A percentile compares a stretch with the other conserved stretches of the same genome.
These are phyloP conservation scores for Labeo catla DNA, from an alignment of 2,113 vertebrate genomes.

Conservation along the genomic window DNA sequence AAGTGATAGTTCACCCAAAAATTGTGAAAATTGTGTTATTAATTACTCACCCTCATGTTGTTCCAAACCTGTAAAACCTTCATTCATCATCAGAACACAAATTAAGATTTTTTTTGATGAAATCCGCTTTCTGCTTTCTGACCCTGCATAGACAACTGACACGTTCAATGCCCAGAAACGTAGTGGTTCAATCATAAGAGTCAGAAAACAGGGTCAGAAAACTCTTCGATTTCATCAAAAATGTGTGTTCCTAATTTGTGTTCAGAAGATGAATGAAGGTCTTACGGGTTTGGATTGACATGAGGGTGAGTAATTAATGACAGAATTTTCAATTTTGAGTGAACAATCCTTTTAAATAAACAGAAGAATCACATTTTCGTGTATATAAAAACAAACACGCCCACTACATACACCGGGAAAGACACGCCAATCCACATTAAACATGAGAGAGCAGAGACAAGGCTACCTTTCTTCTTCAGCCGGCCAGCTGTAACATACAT, in stretches of 20 bases:
- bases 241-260: not conserved
- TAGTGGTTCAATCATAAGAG: no score
- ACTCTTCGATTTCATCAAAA: no score
- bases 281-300: not conserved
- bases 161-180: no score
- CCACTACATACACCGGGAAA: slow-evolving; percentile 50
- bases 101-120: not conserved
- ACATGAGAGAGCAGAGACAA: slow-evolving; percentile 51
- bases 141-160: no score
- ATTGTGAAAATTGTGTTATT: not conserved
- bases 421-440: slow-evolving; percentile 60
- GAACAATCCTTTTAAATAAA: not conserved
- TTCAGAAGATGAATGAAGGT: not conserved
- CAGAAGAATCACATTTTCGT: slow-evolving; percentile 11
- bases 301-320: not conserved
- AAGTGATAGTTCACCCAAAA: not conserved
- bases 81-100: not conserved
- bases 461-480: slow-evolving; percentile 80
- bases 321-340: not conserved
- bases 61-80: not conserved
- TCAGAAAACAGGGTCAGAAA: no score
- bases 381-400: slow-evolving; percentile 21
- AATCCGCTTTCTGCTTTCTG: no score
- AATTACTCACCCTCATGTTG: not conserved
- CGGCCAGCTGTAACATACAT: slow-evolving; percentile 82